Conservation (phyloP, 2,113 vertebrate genomes). For the Pantherophis guttatus region DNA sequence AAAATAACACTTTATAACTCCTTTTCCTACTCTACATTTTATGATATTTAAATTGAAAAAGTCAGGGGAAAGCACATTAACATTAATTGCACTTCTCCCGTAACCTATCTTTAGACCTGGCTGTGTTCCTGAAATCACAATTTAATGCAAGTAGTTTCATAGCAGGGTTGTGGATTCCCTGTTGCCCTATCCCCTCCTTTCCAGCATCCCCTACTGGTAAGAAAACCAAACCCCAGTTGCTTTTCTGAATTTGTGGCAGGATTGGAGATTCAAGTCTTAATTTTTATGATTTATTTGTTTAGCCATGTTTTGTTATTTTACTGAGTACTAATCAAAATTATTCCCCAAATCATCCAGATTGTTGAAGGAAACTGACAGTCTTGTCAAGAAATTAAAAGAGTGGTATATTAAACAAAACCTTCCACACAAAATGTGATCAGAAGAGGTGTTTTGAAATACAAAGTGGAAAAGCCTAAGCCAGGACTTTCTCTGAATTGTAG, state of each 20-base stretch:
- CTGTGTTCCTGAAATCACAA: neutral
- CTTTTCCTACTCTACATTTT: neutral
- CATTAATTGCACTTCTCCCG: neutral
- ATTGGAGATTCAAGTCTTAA: neutral
- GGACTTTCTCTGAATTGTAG: neutral
- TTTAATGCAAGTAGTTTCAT: neutral
- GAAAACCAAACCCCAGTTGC: neutral
- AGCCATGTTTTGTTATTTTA: neutral
- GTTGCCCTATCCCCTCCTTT: neutral
- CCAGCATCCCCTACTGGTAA: neutral
- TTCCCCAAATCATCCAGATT: neutral
- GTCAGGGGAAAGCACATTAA: neutral
- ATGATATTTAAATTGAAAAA: neutral
- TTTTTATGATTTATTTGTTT: neutral
- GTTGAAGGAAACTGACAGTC: neutral
- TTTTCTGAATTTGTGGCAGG: neutral
- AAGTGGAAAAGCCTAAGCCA: neutral
- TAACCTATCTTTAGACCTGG: neutral
- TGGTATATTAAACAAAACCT: neutral
- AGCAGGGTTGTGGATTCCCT: neutral
- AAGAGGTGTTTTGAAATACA: neutral
- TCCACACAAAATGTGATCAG: neutral
- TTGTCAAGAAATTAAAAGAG: neutral
- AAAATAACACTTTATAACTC: neutral
- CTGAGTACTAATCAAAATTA: neutral